A percentile compares a stretch with the other conserved stretches of the same genome.
phyloP scores from a whole-genome alignment of 1,140 invertebrate genomes.

The Anastatus disparis region DNA sequence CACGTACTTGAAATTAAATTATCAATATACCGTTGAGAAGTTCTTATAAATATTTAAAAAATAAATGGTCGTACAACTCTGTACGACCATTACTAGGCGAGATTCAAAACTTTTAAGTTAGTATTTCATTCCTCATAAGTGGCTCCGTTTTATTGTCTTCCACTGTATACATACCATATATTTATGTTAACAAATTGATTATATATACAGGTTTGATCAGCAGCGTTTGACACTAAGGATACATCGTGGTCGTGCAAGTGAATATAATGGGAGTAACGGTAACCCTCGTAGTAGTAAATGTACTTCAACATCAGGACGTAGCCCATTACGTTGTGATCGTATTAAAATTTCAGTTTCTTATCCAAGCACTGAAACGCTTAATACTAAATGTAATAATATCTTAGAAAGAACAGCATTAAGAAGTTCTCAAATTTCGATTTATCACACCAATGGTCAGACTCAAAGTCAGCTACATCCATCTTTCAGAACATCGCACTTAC shows the following conservation, averaged over 20 bases:
- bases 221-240: conserved; percentile 91
- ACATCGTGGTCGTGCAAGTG: conserved; percentile 80
- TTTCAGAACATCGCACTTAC: conserved; percentile 58
- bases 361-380: conserved; percentile 81
- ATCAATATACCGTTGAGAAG: too few relatives aligned
- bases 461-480: conserved; percentile 59
- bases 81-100: too few relatives aligned
- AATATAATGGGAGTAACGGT: conserved; percentile 70
- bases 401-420: conserved; percentile 60
- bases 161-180: too few relatives aligned
- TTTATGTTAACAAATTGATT: too few relatives aligned
- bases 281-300: conserved; percentile 55
- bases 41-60: too few relatives aligned
- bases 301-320: conserved; percentile 50
- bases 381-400: conserved; percentile 64
- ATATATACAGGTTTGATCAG: conserved; percentile 78
- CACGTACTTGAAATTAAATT: too few relatives aligned
- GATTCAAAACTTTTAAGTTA: too few relatives aligned
- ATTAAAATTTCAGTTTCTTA: conserved; percentile 86
- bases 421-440: conserved; percentile 60
- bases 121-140: too few relatives aligned
- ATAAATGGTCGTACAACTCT: too few relatives aligned
- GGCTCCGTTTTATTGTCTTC: too few relatives aligned
- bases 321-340: conserved; percentile 73
- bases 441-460: conserved; percentile 62